Evolutionary conservation across 2,113 vertebrate species (phyloP).

Genomic region (Burhinus bistriatus): DNA sequence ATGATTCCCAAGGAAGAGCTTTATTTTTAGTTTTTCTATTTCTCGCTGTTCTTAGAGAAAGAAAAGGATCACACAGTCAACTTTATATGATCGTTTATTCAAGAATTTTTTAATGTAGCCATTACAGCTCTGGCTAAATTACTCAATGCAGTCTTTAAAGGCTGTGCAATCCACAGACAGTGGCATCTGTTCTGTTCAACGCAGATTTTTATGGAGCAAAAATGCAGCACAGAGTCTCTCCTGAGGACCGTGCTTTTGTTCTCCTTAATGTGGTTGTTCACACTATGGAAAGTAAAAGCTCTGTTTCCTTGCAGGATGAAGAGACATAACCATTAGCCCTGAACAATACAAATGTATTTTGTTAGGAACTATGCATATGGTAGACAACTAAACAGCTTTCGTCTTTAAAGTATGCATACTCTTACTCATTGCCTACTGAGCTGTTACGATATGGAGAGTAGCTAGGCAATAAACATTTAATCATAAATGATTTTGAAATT

Average conservation of each 20-base stretch:
- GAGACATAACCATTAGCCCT: neutral
- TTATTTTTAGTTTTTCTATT: conserved; percentile 18
- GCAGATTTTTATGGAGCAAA: conserved; percentile 22
- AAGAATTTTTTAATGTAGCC: neutral
- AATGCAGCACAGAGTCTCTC: neutral
- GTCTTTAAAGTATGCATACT: neutral
- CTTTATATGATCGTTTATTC: neutral
- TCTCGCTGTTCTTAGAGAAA: neutral
- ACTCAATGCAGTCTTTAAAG: neutral
- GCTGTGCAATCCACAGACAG: neutral
- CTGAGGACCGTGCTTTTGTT: neutral
- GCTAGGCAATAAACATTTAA: neutral
- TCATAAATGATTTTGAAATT: conserved; percentile 35
- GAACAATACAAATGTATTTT: neutral
- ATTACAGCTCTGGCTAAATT: conserved; percentile 12
- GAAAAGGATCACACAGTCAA: neutral
- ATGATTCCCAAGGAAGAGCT: neutral
- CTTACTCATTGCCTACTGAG: conserved; percentile 22
- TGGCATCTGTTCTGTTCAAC: conserved; percentile 1
- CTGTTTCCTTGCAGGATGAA: neutral
- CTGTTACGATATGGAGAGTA: neutral
- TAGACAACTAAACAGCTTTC: neutral
- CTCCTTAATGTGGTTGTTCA: neutral
- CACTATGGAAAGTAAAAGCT: neutral
- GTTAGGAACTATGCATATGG: neutral